These are phyloP conservation scores for Cinclus cinclus DNA, from an alignment of 2,113 vertebrate genomes.

Conservation along the genomic window DNA sequence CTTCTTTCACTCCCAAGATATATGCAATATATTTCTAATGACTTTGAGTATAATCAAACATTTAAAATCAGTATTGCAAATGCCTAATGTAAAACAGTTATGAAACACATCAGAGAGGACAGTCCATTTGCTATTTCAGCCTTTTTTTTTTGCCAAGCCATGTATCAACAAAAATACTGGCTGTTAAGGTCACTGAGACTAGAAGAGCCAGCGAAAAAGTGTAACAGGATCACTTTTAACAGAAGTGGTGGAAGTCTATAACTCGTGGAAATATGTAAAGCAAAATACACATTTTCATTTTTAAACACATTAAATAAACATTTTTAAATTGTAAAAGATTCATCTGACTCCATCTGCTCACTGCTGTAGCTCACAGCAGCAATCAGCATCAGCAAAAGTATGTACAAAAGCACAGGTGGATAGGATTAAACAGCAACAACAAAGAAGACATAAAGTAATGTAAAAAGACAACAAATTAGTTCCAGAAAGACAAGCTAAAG, in stretches of 20 bases:
- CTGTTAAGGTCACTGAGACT: not conserved
- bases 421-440: not conserved
- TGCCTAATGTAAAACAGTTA: not conserved
- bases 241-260: not conserved
- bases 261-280: not conserved
- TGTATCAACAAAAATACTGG: not conserved
- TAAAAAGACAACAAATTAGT: not conserved
- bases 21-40: not conserved
- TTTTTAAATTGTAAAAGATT: not conserved
- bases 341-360: not conserved
- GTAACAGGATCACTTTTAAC: not conserved
- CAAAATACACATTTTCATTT: not conserved
- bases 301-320: not conserved
- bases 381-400: not conserved
- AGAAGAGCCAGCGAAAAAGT: not conserved
- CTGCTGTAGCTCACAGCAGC: not conserved
- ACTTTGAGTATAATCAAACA: not conserved
- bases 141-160: conserved; percentile 28
- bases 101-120: conserved; percentile 21
- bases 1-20: not conserved
- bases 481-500: not conserved
- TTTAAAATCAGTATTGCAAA: conserved; percentile 35
- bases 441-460: not conserved
- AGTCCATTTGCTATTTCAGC: not conserved
- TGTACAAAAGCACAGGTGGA: not conserved